Evolutionary conservation across 2,113 vertebrate genomes (phyloP).

Genomic region (Rousettus leschenaultii): DNA sequence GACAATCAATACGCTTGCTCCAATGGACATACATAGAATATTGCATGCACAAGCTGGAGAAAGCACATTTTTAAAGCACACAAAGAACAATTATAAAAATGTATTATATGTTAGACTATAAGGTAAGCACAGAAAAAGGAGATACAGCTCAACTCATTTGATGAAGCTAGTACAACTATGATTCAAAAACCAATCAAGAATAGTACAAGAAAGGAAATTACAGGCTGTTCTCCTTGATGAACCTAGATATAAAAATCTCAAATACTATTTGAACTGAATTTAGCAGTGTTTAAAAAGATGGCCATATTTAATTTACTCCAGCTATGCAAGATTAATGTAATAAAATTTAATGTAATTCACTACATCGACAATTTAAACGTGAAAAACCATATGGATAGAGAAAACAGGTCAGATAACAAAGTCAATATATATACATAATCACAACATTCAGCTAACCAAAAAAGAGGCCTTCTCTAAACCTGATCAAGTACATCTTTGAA

Average conservation of each 20-base stretch:
- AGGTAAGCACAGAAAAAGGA: not conserved
- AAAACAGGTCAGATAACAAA: not conserved
- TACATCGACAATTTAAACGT: not conserved
- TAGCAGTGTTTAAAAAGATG: not conserved
- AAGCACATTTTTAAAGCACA: not conserved
- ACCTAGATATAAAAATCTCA: not conserved
- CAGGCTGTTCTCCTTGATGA: not conserved
- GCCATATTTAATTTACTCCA: not conserved
- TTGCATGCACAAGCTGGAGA: not conserved
- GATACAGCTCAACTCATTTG: not conserved
- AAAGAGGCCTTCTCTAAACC: not conserved
- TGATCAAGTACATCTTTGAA: not conserved
- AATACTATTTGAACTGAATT: not conserved
- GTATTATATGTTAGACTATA: not conserved
- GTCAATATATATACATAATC: not conserved
- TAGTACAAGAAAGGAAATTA: not conserved
- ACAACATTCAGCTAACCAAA: not conserved
- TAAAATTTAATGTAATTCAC: conserved; percentile 10
- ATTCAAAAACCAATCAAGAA: not conserved
- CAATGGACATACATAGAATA: not conserved
- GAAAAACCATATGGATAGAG: not conserved
- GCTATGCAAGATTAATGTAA: not conserved
- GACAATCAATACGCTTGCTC: not conserved
- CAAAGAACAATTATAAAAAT: not conserved
- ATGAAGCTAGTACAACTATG: not conserved